Evolutionary conservation across 2,113 vertebrate species (phyloP), one percentile per base, ranked within the genome.

Genomic region (Spea bombifrons): DNA sequence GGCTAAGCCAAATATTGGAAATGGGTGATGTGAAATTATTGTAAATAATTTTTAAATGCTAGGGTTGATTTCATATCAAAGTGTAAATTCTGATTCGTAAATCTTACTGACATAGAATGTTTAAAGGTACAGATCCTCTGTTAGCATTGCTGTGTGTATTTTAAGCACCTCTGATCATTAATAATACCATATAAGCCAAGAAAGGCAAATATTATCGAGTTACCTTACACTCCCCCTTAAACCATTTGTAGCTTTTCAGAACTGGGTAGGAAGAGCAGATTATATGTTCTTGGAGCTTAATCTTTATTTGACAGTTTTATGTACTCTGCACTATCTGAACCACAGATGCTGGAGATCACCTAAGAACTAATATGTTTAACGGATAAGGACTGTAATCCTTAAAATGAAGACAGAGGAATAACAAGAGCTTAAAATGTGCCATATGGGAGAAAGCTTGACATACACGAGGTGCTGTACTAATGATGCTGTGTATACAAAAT

Each of bases 341-440:
- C 61, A 46, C 80, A 75, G 16, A 63, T 68, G 66, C 75, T 52
- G 79, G 71, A 61, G 61, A 30, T 82, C 67, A 67, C 82, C 78
- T 73, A 65, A 52, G 71, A 49, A 55, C 15, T 84, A 84, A 84
- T 75, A 46, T 74, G 74, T 84, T 86, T 81, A 83, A 76, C 46
- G 75, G 80, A 84, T 85, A 75, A 78, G 75, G 75, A 83, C 83
- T 76, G 81, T 55, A 53, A 77, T 65, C 7, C 15, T n/a, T 16
- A 77, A 43, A 68, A 66, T 17, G 57, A 73, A 82, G 81, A 80
- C 67, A 75, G 69, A 82, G 57, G 53, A 61, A 10, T 74, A 84
- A 74, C 16, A 57, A 66, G n/a, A 48, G 49, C 43, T 81, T 74
- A 67, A 63, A 50, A 63, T 57, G 4, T 72, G 63, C 71, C 71